Evolutionary conservation across 1,140 invertebrate genomes (phyloP).

Genomic region (Palaemon carinicauda): DNA sequence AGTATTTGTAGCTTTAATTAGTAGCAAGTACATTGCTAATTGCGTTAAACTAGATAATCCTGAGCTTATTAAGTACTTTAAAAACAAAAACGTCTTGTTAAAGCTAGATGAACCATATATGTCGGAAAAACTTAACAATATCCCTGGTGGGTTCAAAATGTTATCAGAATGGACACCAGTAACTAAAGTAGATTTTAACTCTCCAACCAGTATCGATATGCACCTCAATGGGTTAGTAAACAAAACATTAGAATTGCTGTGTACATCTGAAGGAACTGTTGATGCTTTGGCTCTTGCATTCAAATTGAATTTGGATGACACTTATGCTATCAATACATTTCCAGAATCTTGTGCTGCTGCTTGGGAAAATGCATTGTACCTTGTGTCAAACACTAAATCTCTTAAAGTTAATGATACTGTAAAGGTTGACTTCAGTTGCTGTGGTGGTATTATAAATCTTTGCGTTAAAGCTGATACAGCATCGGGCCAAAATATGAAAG

Average conservation of each 20-base stretch:
- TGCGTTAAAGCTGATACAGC: not conserved
- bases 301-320: constrained; percentile 75
- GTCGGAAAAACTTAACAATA: constrained; percentile 72
- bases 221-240: constrained; percentile 64
- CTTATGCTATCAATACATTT: constrained; percentile 70
- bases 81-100: constrained; percentile 54
- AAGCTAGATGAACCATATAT: constrained; percentile 71
- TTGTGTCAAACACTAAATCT: not conserved
- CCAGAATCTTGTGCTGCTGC: constrained; percentile 66
- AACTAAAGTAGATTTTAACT: constrained; percentile 74
- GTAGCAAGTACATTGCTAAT: constrained; percentile 66
- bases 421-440: not conserved
- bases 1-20: constrained; percentile 72
- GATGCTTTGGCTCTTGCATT: constrained; percentile 78
- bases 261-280: constrained; percentile 68
- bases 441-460: constrained; percentile 21
- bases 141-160: constrained; percentile 68
- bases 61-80: constrained; percentile 45
- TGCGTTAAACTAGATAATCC: constrained; percentile 65
- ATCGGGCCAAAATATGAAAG: not conserved
- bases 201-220: constrained; percentile 67
- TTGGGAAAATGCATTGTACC: constrained; percentile 79
- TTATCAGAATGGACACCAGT: constrained; percentile 71
- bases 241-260: constrained; percentile 63
- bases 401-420: not conserved